Evolutionary conservation across 2,888 invertebrate genomes (phyloP).

Genomic region (Ryuthela nishihirai): DNA sequence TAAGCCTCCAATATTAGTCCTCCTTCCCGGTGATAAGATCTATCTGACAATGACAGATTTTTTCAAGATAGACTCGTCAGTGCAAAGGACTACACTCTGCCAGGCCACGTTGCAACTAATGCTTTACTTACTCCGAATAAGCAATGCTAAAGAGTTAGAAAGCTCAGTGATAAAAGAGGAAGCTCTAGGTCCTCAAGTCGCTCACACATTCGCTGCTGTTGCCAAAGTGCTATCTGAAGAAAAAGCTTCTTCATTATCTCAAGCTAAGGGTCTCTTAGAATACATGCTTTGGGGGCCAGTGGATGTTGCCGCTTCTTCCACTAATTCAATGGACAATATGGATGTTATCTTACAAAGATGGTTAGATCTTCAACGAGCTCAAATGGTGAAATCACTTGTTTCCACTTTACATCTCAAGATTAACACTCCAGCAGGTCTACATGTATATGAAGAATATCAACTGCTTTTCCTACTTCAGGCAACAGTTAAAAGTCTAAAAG

Average conservation of each 20-base stretch:
- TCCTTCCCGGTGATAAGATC: conserved; percentile 19
- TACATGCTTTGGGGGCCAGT: conserved; percentile 80
- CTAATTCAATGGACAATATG: conserved; percentile 39
- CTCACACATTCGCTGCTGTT: conserved; percentile 41
- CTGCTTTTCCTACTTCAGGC: conserved; percentile 28
- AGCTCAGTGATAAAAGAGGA: conserved; percentile 16
- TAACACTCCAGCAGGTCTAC: not conserved
- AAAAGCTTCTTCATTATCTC: conserved; percentile 48
- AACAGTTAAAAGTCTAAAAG: conserved; percentile 21
- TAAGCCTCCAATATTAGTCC: conserved; percentile 16
- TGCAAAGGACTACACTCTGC: conserved; percentile 17
- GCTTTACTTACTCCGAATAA: conserved; percentile 11
- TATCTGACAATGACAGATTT: conserved; percentile 2
- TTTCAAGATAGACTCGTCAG: not conserved
- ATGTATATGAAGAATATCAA: conserved; percentile 31
- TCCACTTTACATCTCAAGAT: conserved; percentile 4
- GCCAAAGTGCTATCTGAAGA: conserved; percentile 47
- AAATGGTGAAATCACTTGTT: conserved; percentile 28
- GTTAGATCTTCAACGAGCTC: conserved; percentile 79
- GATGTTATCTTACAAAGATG: conserved; percentile 58
- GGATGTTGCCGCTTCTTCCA: conserved; percentile 55
- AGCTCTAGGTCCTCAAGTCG: conserved; percentile 5
- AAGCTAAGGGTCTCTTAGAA: conserved; percentile 75
- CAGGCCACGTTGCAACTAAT: conserved; percentile 10
- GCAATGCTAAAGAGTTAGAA: not conserved